A percentile compares a stretch with the other conserved stretches of the same genome.
These are phyloP conservation scores for Mesocricetus auratus DNA, from an alignment of 2,113 vertebrate species.

Conservation along the genomic window DNA sequence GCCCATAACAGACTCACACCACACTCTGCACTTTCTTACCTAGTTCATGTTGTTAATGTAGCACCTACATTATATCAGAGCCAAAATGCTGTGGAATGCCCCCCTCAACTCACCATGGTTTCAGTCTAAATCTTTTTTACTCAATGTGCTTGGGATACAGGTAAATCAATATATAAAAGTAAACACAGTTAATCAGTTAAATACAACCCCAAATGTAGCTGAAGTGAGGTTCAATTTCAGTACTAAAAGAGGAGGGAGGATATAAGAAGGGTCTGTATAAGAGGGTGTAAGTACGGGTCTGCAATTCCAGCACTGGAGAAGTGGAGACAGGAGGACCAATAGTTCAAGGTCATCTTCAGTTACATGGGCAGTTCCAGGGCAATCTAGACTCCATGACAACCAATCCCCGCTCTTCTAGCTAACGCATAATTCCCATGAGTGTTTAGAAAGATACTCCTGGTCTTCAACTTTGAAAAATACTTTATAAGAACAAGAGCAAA, in stretches of 20 bases:
- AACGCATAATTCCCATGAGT: background rate
- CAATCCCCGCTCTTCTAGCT: background rate
- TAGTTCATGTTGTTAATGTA: background rate
- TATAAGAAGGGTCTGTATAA: background rate
- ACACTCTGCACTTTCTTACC: background rate
- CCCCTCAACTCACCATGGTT: background rate
- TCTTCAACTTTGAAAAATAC: conserved; percentile 39
- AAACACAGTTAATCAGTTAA: background rate
- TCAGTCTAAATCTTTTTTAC: background rate
- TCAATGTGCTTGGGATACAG: background rate
- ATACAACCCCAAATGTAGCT: conserved; percentile 28
- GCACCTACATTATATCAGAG: background rate
- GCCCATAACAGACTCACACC: background rate
- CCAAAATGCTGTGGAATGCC: background rate
- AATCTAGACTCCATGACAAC: background rate
- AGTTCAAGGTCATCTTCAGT: background rate
- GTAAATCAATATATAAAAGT: background rate
- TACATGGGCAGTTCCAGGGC: background rate
- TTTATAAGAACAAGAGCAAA: conserved; percentile 33
- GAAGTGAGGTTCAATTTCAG: background rate
- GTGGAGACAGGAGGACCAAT: too few relatives aligned
- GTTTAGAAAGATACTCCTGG: conserved; percentile 17
- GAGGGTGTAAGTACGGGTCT: background rate
- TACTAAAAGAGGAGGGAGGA: background rate
- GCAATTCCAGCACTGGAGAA: background rate